Evolutionary conservation across 2,888 invertebrate species (phyloP).

Genomic region (Flexamia atlantica): DNA sequence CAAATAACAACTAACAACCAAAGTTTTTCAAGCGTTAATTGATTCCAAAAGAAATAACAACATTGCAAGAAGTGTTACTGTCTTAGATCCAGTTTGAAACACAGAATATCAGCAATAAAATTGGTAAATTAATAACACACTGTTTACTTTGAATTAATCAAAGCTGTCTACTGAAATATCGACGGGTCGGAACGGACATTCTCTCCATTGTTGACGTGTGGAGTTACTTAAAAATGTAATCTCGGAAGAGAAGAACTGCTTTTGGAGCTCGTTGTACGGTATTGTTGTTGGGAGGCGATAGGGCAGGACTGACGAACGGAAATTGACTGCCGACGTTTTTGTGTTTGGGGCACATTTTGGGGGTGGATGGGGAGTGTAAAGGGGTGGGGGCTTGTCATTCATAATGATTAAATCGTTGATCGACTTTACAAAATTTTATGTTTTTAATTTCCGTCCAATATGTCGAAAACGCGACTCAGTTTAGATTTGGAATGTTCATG

Average conservation of each 20-base stretch:
- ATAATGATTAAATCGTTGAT: slow-evolving; percentile 20
- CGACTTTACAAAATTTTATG: slow-evolving; percentile 8
- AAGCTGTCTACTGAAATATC: neutral
- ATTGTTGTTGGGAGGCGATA: neutral
- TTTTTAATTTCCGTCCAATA: slow-evolving; percentile 23
- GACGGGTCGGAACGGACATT: neutral
- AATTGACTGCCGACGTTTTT: slow-evolving; percentile 18
- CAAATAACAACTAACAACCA: too few species aligned
- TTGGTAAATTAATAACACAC: too few species aligned
- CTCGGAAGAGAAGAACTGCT: neutral
- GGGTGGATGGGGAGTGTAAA: neutral
- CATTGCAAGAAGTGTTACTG: too few species aligned
- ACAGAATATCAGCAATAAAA: too few species aligned
- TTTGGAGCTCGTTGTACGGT: neutral
- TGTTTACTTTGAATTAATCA: too few species aligned
- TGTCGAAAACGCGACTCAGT: neutral
- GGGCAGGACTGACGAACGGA: neutral
- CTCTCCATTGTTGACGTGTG: neutral
- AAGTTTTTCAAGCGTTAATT: too few species aligned
- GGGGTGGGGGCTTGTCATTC: slow-evolving; percentile 5
- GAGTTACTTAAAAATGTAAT: neutral
- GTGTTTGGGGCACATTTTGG: neutral
- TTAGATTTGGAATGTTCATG: neutral
- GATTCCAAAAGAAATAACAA: too few species aligned
- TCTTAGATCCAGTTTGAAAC: too few species aligned